Evolutionary conservation across 2,113 vertebrate genomes (phyloP).

Genomic region (Mustela lutreola): DNA sequence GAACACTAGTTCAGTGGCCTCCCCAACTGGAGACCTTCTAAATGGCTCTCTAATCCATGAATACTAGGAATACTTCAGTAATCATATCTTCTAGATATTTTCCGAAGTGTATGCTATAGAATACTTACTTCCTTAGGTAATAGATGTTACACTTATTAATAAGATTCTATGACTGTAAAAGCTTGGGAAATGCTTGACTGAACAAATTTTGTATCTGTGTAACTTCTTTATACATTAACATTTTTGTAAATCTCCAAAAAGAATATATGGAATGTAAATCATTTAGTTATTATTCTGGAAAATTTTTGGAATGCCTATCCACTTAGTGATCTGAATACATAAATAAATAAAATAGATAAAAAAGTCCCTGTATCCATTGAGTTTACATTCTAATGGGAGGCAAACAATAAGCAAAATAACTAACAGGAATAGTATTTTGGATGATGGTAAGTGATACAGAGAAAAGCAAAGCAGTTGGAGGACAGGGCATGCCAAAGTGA

Average conservation of each 20-base stretch:
- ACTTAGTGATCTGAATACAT: not conserved
- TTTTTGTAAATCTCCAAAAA: slow-evolving; percentile 48
- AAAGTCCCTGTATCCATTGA: not conserved
- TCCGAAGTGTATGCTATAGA: not conserved
- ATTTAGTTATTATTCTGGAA: not conserved
- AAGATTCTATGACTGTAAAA: not conserved
- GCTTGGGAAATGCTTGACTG: not conserved
- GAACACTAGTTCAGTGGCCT: not conserved
- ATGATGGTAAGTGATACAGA: not conserved
- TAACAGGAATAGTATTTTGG: not conserved
- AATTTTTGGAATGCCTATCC: not conserved
- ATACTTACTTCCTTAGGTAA: not conserved
- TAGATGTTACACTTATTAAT: not conserved
- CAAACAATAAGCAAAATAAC: slow-evolving; percentile 1
- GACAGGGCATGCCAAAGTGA: not conserved
- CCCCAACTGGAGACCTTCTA: not conserved
- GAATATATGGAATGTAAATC: not conserved
- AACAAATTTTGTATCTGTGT: not conserved
- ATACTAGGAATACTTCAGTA: not conserved
- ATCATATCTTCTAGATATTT: not conserved
- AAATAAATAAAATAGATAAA: not conserved
- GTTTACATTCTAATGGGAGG: not conserved
- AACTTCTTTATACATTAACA: slow-evolving; percentile 3
- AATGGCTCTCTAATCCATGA: not conserved
- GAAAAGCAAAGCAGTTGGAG: not conserved